Base-by-base conservation (phyloP, 2,888 invertebrate genomes). In the Plagodis dolabraria region DNA sequence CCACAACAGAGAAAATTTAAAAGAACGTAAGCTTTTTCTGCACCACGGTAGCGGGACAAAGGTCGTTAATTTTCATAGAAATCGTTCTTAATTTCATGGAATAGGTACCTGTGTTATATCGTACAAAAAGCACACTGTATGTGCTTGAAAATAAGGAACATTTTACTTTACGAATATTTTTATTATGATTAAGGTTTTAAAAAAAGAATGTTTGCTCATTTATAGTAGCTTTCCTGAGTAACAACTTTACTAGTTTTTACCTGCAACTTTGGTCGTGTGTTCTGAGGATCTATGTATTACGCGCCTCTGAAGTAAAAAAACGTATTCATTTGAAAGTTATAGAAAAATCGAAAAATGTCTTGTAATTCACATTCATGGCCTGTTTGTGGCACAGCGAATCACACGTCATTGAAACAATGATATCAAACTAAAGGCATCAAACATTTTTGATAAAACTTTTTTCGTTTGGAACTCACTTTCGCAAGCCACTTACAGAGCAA, bases 31-130 rank as follows among this genome's bases (percentile, higher is more conserved):
- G 40, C 22, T 35, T 57, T 47, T 64, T 49, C 46, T 50, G 44
- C 44, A 34, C 7, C n/a, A 44, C 53, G 7, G 50, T 51, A 44
- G 51, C 40, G 45, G 56, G 63, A 54, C 60, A 65, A 53, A 52
- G 43, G 36, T 38, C 34, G 57, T 66, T 64, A 65, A 63, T 68
- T 65, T 68, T 68, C 58, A 68, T 67, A 68, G 61, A 67, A 71
- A 69, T 68, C 50, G 69, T 65, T 65, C 67, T 63, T 60, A 61
- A 67, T 67, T 66, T 63, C 43, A 48, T 47, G 53, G 47, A 73
- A 70, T 65, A 69, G 64, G 69, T 22, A 22, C 22, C 22, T 22
- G 22, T 22, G 22, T 4, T 69, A 58, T 10, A 55, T 54, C 35
- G 47, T 12, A 51, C 48, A 53, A 22, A 40, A 50, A 49, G 43